These are phyloP conservation scores for Paralichthys olivaceus DNA, from an alignment of 2,113 vertebrate genomes.

Conservation along the genomic window DNA sequence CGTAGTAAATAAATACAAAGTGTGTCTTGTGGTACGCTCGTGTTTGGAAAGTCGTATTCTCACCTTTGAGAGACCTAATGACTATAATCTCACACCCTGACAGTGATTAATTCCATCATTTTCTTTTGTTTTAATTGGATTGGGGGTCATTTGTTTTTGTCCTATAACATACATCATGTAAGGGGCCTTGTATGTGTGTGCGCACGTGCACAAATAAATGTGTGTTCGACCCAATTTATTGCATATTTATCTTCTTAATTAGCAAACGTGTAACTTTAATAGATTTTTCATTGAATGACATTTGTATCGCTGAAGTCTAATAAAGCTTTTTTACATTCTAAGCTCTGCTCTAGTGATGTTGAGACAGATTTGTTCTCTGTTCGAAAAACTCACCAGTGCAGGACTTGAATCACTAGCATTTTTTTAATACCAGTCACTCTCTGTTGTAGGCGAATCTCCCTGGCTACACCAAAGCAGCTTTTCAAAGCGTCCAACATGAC, in stretches of 20 bases:
- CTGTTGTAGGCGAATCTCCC: constrained; percentile 89
- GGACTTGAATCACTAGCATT: not conserved
- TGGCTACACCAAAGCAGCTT: constrained; percentile 94
- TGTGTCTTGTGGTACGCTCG: constrained; percentile 15
- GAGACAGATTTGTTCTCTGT: too few species aligned
- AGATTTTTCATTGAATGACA: constrained; percentile 52
- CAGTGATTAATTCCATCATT: constrained; percentile 87
- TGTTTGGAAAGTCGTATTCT: constrained; percentile 54
- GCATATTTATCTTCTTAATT: constrained; percentile 74
- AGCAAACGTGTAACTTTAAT: constrained; percentile 46
- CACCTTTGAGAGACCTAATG: constrained; percentile 78
- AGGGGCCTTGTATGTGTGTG: constrained; percentile 6
- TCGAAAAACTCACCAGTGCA: too few species aligned
- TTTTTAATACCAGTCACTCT: not conserved
- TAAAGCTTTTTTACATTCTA: not conserved
- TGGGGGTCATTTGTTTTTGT: constrained; percentile 82
- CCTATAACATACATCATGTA: constrained; percentile 67
- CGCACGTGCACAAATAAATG: constrained; percentile 4
- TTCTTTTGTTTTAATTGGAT: constrained; percentile 87
- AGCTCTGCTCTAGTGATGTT: too few species aligned
- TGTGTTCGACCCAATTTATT: constrained; percentile 48
- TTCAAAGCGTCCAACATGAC: constrained; percentile 98
- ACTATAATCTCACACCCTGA: constrained; percentile 81
- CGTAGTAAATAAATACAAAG: not conserved
- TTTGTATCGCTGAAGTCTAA: constrained; percentile 42